Evolutionary conservation across 2,797 vertebrate species (phyloP).

Genomic region (Poecile montanus): DNA sequence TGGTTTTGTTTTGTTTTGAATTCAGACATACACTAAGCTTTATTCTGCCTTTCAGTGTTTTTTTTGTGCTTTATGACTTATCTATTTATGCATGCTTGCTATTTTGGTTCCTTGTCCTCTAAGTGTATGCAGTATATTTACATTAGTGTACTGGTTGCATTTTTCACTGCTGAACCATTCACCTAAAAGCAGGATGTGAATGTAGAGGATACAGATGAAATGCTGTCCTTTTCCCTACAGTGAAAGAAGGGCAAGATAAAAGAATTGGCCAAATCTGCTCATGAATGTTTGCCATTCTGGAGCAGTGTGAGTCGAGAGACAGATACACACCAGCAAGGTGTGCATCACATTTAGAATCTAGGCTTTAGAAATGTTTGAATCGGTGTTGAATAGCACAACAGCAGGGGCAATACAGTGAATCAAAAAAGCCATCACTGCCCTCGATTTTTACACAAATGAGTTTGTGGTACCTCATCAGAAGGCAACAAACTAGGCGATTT

Average conservation of each 20-base stretch:
- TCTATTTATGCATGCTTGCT: conserved; percentile 50
- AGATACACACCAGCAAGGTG: neutral
- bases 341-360: neutral
- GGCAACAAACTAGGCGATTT: neutral
- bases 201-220: neutral
- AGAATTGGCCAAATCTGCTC: neutral
- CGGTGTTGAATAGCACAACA: neutral
- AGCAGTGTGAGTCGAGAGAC: neutral
- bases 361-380: neutral
- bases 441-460: neutral
- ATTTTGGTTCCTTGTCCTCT: conserved; percentile 23
- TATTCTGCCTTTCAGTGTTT: neutral
- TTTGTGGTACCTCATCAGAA: neutral
- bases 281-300: neutral
- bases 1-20: conserved; percentile 14
- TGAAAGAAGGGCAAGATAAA: neutral
- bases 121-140: conserved; percentile 20
- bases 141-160: neutral
- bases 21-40: conserved; percentile 30
- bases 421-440: neutral
- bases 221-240: neutral
- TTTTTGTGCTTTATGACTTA: conserved; percentile 27
- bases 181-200: conserved; percentile 40
- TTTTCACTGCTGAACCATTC: conserved; percentile 43
- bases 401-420: neutral